phyloP scores from a whole-genome alignment of 2,888 invertebrate species.

The Agelastica alni region DNA sequence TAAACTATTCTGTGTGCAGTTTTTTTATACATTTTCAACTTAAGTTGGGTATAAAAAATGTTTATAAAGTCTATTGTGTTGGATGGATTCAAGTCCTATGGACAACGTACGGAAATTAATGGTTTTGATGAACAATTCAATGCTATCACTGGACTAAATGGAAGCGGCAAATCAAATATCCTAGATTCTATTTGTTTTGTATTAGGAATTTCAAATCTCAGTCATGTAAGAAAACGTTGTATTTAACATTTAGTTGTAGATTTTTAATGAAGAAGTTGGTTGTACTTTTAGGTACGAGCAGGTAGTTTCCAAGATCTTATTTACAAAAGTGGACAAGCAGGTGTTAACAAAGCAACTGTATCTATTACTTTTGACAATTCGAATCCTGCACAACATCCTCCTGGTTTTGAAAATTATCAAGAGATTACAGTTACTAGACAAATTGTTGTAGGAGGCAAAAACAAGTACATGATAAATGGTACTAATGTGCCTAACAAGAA shows the following conservation, averaged over 20 bases:
- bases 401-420: conserved; percentile 87
- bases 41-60: too few relatives aligned
- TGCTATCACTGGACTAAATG: conserved; percentile 97
- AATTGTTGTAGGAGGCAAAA: conserved; percentile 85
- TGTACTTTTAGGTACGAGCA: conserved; percentile 88
- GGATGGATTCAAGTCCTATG: conserved; percentile 99
- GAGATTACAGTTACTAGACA: conserved; percentile 94
- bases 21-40: too few relatives aligned
- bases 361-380: conserved; percentile 94
- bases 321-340: conserved; percentile 97
- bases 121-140: conserved; percentile 95
- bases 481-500: conserved; percentile 86
- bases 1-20: too few relatives aligned
- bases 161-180: conserved; percentile 97
- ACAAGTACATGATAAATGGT: conserved; percentile 94
- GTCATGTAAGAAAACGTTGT: conserved; percentile 70
- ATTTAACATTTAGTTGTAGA: not conserved
- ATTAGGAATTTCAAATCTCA: conserved; percentile 90
- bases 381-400: conserved; percentile 78
- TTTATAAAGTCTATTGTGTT: conserved; percentile 88
- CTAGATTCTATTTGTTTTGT: conserved; percentile 98
- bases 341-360: conserved; percentile 93
- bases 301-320: conserved; percentile 91
- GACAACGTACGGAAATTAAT: conserved; percentile 85
- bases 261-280: conserved; percentile 14